Base-by-base conservation (phyloP, 2,888 invertebrate species). In the Cephonodes hylas region DNA sequence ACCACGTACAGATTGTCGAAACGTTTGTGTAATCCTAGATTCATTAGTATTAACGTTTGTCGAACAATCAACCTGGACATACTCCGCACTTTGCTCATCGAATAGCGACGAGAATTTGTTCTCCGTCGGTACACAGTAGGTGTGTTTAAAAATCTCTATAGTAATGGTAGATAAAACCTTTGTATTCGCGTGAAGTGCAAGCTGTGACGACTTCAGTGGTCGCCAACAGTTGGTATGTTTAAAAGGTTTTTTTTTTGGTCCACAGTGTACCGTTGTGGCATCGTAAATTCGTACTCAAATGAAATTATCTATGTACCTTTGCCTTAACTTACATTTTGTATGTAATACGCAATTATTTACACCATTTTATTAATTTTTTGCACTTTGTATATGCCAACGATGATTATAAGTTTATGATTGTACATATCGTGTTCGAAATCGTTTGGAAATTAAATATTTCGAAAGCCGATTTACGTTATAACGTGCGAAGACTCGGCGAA, bases 401-500 rank as follows among this genome's bases (percentile, higher is more conserved):
- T 18, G 23, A 60, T 64, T 67, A 64, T 72, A 68, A 53, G 64
- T 69, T 70, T 64, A 68, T 66, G 67, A 72, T 72, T 78, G 79
- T 79, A 81, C 77, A 81, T 80, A 81, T 79, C 73, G 75, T 73
- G 70, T 74, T 76, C 71, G 71, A 73, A 71, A 73, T 77, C 76
- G 73, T 23, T 53, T 60, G 60, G 42, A 53, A 60, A 38, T 13
- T 31, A 18, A 44, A 44, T 3, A 18, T 46, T 46, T 53, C 53
- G 53, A 31, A 27, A 15, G 15, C 34, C 18, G 34, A 46, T 34
- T 64, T 45, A 31, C 25, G 45, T 46, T 46, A n/a, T 67, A 69
- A 69, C 67, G 66, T 65, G 66, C 66, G 68, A 66, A 72, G 64
- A 68, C 22, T 59, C 59, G 64, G 66, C 75, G 67, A 69, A 72